phyloP scores from a whole-genome alignment of 2,888 invertebrate species.

The Tetanocera ferruginea region DNA sequence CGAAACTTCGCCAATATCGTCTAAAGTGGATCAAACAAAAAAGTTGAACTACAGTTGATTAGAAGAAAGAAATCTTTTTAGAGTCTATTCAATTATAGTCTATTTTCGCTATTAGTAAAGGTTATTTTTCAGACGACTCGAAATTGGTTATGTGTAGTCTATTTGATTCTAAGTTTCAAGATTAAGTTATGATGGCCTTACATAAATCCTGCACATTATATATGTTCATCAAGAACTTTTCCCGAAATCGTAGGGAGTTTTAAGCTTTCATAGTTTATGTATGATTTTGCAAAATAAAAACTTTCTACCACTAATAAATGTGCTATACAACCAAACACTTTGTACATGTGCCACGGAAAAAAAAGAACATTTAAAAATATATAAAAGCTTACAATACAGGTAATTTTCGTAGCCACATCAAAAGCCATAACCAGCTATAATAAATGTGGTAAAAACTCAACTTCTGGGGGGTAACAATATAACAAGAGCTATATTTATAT shows the following conservation, averaged over 20 bases:
- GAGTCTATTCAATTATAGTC: no score
- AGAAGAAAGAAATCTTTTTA: no score
- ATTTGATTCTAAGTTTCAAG: no score
- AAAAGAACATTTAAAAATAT: neutral
- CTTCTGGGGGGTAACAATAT: neutral
- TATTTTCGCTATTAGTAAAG: no score
- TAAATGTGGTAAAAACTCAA: neutral
- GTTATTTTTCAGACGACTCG: no score
- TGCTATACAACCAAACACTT: neutral
- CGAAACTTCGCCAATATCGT: no score
- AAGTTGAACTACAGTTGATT: no score
- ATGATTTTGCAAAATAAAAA: neutral
- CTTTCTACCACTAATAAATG: neutral
- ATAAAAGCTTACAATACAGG: slow-evolving; percentile 9
- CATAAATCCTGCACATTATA: no score
- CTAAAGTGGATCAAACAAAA: no score
- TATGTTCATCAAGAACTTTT: neutral
- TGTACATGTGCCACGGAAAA: neutral
- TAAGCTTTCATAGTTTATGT: neutral
- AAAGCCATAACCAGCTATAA: slow-evolving; percentile 15
- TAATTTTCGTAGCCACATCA: slow-evolving; percentile 7
- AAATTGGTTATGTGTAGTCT: no score
- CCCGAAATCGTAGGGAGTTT: neutral
- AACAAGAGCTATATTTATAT: slow-evolving; percentile 10
- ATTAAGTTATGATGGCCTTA: no score